phyloP scores from a whole-genome alignment of 1,140 invertebrate genomes.

The Zaprionus nigranus region DNA sequence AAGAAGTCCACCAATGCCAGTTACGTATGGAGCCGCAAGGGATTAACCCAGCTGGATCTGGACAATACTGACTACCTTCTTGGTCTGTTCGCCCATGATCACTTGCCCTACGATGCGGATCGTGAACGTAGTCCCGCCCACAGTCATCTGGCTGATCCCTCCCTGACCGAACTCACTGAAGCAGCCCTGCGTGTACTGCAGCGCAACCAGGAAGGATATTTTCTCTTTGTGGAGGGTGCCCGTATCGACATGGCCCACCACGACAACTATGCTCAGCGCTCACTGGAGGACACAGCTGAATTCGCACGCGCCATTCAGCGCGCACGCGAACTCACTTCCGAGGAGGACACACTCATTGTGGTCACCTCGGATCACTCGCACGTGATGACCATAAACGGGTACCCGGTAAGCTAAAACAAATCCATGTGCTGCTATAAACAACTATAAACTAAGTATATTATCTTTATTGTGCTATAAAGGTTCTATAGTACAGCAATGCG shows the following conservation, averaged over 20 bases:
- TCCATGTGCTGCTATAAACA: background rate
- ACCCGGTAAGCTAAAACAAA: slow-evolving; percentile 67
- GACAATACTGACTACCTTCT: slow-evolving; percentile 89
- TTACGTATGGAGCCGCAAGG: slow-evolving; percentile 88
- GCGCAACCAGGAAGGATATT: slow-evolving; percentile 92
- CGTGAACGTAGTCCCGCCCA: slow-evolving; percentile 84
- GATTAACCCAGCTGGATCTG: slow-evolving; percentile 87
- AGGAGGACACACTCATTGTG: slow-evolving; percentile 90
- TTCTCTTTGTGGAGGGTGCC: slow-evolving; percentile 95
- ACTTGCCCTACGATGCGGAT: slow-evolving; percentile 85
- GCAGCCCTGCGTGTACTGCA: slow-evolving; percentile 91
- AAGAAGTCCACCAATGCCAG: slow-evolving; percentile 85
- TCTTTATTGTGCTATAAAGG: slow-evolving; percentile 4
- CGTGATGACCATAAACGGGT: slow-evolving; percentile 91
- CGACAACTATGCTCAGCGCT: slow-evolving; percentile 90
- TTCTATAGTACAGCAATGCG: background rate
- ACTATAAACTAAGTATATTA: background rate
- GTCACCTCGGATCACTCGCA: slow-evolving; percentile 94
- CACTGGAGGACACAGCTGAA: slow-evolving; percentile 91
- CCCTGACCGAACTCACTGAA: slow-evolving; percentile 92
- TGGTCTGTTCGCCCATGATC: slow-evolving; percentile 86
- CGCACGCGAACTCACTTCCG: slow-evolving; percentile 88
- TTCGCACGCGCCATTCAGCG: slow-evolving; percentile 90
- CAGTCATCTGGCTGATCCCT: slow-evolving; percentile 86
- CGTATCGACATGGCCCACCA: slow-evolving; percentile 95